Percentiles rank a stretch among this genome's conserved stretches.
Conservation (phyloP, 2,888 invertebrate genomes). For the Dastarcus helophoroides region DNA sequence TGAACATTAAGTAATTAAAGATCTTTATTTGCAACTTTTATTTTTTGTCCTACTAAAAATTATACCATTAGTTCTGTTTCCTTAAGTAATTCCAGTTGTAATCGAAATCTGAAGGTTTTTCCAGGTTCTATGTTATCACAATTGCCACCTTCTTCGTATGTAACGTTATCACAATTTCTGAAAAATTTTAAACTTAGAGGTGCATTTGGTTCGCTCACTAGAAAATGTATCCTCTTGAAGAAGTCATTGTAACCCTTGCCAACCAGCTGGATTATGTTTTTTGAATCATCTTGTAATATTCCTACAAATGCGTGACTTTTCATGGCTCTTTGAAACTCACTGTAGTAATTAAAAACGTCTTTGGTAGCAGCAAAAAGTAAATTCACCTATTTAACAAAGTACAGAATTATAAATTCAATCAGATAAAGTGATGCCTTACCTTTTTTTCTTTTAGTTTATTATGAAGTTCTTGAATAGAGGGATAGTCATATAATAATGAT, state of each 20-base stretch:
- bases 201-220: constrained; percentile 20
- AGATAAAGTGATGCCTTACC: constrained; percentile 33
- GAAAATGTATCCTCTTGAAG: constrained; percentile 38
- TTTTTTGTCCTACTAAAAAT: no score
- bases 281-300: constrained; percentile 66
- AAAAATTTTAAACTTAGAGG: constrained; percentile 7
- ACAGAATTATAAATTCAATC: not conserved
- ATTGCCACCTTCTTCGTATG: no score
- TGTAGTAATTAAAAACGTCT: constrained; percentile 54
- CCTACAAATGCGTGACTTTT: constrained; percentile 66
- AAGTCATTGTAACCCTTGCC: constrained; percentile 73
- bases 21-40: no score
- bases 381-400: constrained; percentile 45
- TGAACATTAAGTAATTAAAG: no score
- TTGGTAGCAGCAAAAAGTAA: constrained; percentile 80
- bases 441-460: constrained; percentile 55
- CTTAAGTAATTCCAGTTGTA: no score
- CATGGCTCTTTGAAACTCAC: constrained; percentile 55
- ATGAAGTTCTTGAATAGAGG: constrained; percentile 70
- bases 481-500: constrained; percentile 69
- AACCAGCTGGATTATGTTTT: constrained; percentile 76
- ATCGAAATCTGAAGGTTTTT: no score
- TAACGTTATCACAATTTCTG: constrained; percentile 10
- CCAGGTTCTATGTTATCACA: no score
- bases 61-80: no score